These are phyloP conservation scores for Philopedon plagiatum DNA, from an alignment of 2,888 invertebrate species.

Conservation along the genomic window DNA sequence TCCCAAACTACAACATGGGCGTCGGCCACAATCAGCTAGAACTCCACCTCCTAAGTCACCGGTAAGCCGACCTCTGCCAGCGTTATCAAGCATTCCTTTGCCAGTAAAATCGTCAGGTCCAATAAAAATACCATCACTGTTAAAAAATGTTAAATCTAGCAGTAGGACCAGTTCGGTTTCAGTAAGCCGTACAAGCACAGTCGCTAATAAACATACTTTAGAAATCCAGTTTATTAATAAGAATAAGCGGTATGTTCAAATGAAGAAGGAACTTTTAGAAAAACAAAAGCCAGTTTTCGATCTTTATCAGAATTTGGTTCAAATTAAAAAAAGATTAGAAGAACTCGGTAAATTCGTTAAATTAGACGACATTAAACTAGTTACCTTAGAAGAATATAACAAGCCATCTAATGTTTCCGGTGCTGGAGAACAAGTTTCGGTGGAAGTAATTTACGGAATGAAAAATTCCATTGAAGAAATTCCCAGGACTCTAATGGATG, in stretches of 20 bases:
- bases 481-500: slow-evolving; percentile 60
- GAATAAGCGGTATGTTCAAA: slow-evolving; percentile 60
- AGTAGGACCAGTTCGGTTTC: slow-evolving; percentile 47
- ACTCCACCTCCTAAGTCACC: slow-evolving; percentile 19
- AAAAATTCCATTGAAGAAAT: slow-evolving; percentile 62
- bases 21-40: slow-evolving; percentile 29
- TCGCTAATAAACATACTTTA: slow-evolving; percentile 58
- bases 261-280: slow-evolving; percentile 62
- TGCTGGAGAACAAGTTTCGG: slow-evolving; percentile 27
- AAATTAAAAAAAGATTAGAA: slow-evolving; percentile 64
- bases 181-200: slow-evolving; percentile 31
- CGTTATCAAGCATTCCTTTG: slow-evolving; percentile 53
- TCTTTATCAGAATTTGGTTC: slow-evolving; percentile 62
- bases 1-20: slow-evolving; percentile 10
- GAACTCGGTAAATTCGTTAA: slow-evolving; percentile 62
- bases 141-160: slow-evolving; percentile 42
- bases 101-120: slow-evolving; percentile 51
- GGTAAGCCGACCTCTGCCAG: not conserved
- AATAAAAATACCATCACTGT: slow-evolving; percentile 41
- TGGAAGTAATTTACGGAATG: slow-evolving; percentile 55
- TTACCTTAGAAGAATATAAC: slow-evolving; percentile 48
- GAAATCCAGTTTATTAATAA: slow-evolving; percentile 65
- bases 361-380: slow-evolving; percentile 60
- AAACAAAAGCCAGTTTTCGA: slow-evolving; percentile 65
- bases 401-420: not conserved